Base-by-base conservation (phyloP, 2,113 vertebrate genomes). In the Uropsilus gracilis region DNA sequence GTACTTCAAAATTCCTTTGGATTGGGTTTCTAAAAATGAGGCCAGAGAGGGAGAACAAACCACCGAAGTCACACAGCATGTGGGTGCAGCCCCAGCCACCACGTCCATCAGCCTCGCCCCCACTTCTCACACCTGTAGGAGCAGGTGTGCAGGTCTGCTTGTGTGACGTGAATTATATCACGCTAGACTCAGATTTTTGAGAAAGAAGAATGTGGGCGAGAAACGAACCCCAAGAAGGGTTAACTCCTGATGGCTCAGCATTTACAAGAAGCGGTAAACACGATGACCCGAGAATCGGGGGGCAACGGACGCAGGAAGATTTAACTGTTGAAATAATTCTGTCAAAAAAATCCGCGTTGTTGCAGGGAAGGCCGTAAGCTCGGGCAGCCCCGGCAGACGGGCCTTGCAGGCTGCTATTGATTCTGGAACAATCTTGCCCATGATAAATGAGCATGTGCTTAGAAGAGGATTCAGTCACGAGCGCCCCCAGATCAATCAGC, bases 401-500 rank as follows among this genome's bases (percentile, higher is more conserved):
- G 97, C 96, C 99, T 98, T 97, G 98, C 98, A 98, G 98, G 98
- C 98, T 97, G 91, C 98, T 99, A 99, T 99, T 99, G 99, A 99
- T 99, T 99, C 98, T 98, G 98, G 99, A 99, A 99, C 98, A 99
- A 99, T 99, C 99, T 99, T 96, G 98, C 98, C 98, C 98, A 98
- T 99, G 99, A 99, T 99, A 99, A 99, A 99, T 99, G 99, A 99
- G 99, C 99, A 98, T 97, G 98, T 98, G 98, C 98, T 99, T 98
- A 98, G 98, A 98, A 98, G 98, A 99, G 98, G 99, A 99, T 99
- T 99, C 98, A 98, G 99, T 99, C 99, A 99, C 98, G 97, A 98
- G 97, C 99, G 99, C 98, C 99, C 99, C 98, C 99, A 99, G 99
- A 99, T 99, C 99, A 99, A 99, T 99, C 99, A 99, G 99, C 98